phyloP scores from a whole-genome alignment of 2,113 vertebrate species.

The Lycaon pictus region DNA sequence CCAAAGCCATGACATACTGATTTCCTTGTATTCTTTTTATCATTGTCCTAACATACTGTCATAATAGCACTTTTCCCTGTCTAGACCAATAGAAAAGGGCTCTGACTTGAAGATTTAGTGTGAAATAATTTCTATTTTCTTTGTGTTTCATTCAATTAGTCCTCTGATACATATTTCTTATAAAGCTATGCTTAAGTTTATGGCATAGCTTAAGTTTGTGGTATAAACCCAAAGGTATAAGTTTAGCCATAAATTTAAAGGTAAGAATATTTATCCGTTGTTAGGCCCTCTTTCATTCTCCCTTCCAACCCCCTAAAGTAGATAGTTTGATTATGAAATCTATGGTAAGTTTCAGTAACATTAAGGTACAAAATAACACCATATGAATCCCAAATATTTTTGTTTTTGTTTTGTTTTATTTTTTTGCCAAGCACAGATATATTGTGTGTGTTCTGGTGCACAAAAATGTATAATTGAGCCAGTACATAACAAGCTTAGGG shows the following conservation, averaged over 20 bases:
- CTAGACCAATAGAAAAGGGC: neutral
- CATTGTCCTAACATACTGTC: neutral
- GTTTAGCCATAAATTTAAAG: neutral
- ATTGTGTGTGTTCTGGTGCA: neutral
- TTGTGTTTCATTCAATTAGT: neutral
- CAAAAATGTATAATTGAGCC: slow-evolving; percentile 21
- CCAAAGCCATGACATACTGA: neutral
- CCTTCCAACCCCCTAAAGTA: neutral
- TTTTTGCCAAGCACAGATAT: neutral
- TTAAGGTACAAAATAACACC: neutral
- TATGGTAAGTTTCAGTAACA: neutral
- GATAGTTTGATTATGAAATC: neutral
- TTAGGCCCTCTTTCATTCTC: neutral
- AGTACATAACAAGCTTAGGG: neutral
- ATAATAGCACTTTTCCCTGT: neutral
- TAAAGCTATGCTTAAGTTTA: neutral
- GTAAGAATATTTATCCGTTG: neutral
- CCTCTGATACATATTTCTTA: neutral
- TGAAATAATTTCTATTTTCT: slow-evolving; percentile 55
- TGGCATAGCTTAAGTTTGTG: neutral
- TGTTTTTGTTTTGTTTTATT: neutral
- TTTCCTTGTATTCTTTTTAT: slow-evolving; percentile 39
- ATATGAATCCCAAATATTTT: neutral
- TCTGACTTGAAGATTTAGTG: slow-evolving; percentile 31
- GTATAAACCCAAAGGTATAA: neutral